Percentiles rank a stretch among this genome's conserved stretches.
These are phyloP conservation scores for Stichopus horrens DNA, from an alignment of 53 echinoderm and acorn worm species.

Conservation along the genomic window DNA sequence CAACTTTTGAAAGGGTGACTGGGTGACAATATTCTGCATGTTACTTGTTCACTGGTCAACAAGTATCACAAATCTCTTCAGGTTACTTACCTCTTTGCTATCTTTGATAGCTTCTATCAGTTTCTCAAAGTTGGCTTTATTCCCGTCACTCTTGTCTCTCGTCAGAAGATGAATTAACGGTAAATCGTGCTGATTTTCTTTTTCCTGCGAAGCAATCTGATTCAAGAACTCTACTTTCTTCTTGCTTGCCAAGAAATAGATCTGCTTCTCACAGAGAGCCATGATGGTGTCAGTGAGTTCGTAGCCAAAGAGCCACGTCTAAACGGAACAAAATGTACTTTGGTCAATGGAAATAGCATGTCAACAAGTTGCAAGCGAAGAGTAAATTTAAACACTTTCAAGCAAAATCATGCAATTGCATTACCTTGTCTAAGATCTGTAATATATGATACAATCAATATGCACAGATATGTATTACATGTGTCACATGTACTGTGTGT, in stretches of 20 bases:
- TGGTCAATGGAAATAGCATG: neutral
- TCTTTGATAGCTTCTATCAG: constrained; percentile 69
- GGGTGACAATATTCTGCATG: too few relatives aligned
- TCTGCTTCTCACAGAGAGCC: constrained; percentile 76
- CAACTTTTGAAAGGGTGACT: too few relatives aligned
- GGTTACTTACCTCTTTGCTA: constrained; percentile 69
- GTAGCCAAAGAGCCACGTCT: constrained; percentile 99
- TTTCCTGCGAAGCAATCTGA: constrained; percentile 80
- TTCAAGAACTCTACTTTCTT: constrained; percentile 84
- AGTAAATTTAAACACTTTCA: too few relatives aligned
- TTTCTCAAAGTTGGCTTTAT: constrained; percentile 89
- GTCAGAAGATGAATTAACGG: constrained; percentile 82
- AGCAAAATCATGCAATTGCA: neutral
- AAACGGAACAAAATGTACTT: neutral
- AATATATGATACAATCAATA: neutral
- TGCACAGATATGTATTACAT: neutral
- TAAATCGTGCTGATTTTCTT: constrained; percentile 89
- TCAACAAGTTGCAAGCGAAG: neutral
- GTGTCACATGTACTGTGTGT: neutral
- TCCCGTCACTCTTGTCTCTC: constrained; percentile 85
- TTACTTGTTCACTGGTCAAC: too few relatives aligned
- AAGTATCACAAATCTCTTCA: too few relatives aligned
- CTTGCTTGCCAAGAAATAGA: constrained; percentile 95
- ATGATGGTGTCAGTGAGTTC: constrained; percentile 96
- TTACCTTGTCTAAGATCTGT: neutral